A percentile compares a stretch with the other conserved stretches of the same genome.
These are phyloP conservation scores for Datnioides undecimradiatus DNA, from an alignment of 2,113 vertebrate genomes.

Conservation along the genomic window DNA sequence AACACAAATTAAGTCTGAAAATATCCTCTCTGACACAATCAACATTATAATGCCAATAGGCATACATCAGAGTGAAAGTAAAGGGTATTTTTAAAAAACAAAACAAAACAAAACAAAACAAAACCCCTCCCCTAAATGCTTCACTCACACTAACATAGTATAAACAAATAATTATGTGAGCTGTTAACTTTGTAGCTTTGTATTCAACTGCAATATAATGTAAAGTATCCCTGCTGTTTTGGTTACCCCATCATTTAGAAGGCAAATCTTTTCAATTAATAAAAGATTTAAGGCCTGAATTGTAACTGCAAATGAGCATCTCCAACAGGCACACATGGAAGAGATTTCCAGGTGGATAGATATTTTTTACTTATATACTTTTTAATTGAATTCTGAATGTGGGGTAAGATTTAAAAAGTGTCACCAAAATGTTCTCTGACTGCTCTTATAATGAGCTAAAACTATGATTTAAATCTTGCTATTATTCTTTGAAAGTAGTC, in stretches of 20 bases:
- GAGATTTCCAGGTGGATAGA: not conserved
- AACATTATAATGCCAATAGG: not conserved
- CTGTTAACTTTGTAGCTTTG: not conserved
- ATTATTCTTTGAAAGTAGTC: no score
- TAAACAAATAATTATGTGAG: not conserved
- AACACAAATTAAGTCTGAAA: not conserved
- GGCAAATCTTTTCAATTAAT: not conserved
- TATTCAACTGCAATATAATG: not conserved
- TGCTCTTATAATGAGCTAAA: no score
- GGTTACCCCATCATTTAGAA: not conserved
- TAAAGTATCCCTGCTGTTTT: not conserved
- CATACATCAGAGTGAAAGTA: conserved; percentile 34
- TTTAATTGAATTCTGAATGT: not conserved
- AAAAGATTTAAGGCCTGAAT: not conserved
- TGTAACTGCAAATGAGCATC: not conserved
- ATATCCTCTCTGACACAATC: not conserved
- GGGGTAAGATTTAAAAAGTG: no score
- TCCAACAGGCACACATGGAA: not conserved
- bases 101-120: no score
- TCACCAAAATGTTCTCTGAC: no score
- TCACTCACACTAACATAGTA: not conserved
- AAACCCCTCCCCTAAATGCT: no score
- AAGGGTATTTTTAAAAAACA: no score
- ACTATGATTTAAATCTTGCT: no score
- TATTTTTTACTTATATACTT: not conserved